These are phyloP conservation scores for Alfaro cultratus DNA, from an alignment of 2,797 vertebrate species.

Conservation along the genomic window DNA sequence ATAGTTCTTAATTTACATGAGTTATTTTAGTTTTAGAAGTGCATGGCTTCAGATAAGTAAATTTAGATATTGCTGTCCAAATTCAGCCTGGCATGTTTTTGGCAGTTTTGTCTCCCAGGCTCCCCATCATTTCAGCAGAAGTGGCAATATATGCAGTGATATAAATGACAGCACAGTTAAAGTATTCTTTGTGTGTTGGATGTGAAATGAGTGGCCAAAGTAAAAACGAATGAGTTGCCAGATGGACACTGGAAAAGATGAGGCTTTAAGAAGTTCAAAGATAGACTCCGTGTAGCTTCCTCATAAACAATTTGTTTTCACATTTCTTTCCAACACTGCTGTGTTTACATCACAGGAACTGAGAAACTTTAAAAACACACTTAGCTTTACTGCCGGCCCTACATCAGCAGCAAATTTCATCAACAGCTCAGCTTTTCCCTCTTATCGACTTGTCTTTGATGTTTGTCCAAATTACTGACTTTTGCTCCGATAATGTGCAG, in stretches of 20 bases:
- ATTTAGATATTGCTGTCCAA: background rate
- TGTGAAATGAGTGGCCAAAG: background rate
- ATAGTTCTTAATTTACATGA: background rate
- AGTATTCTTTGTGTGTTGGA: background rate
- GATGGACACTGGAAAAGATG: slow-evolving; percentile 34
- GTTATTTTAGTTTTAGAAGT: background rate
- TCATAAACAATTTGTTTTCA: slow-evolving; percentile 22
- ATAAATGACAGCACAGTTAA: background rate
- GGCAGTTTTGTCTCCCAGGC: background rate
- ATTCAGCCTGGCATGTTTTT: background rate
- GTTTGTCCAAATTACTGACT: background rate
- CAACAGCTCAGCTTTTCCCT: background rate
- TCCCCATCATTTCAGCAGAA: background rate
- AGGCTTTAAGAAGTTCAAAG: slow-evolving; percentile 17
- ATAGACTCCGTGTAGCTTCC: slow-evolving; percentile 1
- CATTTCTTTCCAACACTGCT: slow-evolving; percentile 17
- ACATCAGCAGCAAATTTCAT: slow-evolving; percentile 15
- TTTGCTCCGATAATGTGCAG: background rate
- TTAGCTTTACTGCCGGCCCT: background rate
- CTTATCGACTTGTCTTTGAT: background rate
- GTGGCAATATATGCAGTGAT: background rate
- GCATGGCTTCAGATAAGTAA: background rate
- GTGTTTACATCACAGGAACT: slow-evolving; percentile 4
- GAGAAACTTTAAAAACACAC: background rate
- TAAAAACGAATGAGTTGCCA: slow-evolving; percentile 21